Evolutionary conservation across 2,888 invertebrate genomes (phyloP).

Genomic region (Tuberolachnus salignus): DNA sequence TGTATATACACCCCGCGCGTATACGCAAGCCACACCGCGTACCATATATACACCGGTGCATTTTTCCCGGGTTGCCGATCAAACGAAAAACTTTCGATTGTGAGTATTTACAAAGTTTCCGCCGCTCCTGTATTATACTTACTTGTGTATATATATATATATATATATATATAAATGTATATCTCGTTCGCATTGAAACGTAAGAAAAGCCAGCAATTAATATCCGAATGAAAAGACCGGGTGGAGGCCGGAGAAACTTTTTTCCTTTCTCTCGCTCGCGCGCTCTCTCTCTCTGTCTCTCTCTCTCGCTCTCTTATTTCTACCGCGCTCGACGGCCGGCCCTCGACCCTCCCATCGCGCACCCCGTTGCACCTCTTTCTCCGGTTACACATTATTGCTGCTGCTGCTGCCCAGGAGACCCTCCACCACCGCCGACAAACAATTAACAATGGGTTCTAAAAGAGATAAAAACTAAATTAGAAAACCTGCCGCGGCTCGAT

Average conservation of each 20-base stretch:
- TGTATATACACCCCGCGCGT: no score
- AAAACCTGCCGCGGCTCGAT: conserved; percentile 54
- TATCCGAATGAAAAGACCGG: conserved; percentile 44
- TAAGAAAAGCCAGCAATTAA: conserved; percentile 55
- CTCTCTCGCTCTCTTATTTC: no score
- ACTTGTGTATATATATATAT: no score
- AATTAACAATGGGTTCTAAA: conserved; percentile 53
- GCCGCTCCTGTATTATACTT: neutral
- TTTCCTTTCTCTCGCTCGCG: neutral
- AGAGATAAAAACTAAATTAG: conserved; percentile 56
- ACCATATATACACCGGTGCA: neutral
- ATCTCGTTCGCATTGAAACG: conserved; percentile 6
- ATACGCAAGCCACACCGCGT: no score
- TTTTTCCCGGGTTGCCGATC: conserved; percentile 49
- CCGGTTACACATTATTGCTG: conserved; percentile 34
- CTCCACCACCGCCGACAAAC: conserved; percentile 20
- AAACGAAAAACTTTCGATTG: conserved; percentile 54
- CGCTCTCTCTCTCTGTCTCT: neutral
- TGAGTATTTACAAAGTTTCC: conserved; percentile 50
- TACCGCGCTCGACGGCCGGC: neutral
- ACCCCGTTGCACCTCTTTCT: neutral
- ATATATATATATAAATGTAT: no score
- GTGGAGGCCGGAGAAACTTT: conserved; percentile 25
- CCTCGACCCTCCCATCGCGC: neutral
- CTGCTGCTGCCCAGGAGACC: neutral